These are phyloP conservation scores for Plutomurus gul DNA, from an alignment of 1,140 invertebrate species.

Conservation along the genomic window DNA sequence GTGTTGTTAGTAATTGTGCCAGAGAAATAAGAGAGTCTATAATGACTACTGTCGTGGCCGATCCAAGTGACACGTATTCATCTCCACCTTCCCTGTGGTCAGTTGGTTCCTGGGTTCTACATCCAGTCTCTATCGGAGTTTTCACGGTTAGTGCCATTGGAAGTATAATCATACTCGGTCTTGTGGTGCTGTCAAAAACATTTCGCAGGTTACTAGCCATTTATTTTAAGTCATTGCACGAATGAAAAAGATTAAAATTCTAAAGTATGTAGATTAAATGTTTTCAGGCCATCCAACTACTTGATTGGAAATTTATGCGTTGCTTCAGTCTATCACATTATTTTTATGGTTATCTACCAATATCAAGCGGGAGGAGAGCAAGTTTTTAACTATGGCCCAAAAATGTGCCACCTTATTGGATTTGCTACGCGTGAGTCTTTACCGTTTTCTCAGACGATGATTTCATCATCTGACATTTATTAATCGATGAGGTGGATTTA, in stretches of 20 bases:
- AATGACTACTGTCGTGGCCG: too few relatives aligned
- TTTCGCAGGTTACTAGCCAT: constrained; percentile 33
- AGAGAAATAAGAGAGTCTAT: too few relatives aligned
- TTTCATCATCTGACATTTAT: too few relatives aligned
- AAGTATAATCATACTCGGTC: constrained; percentile 21
- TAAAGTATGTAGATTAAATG: too few relatives aligned
- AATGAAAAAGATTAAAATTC: neutral
- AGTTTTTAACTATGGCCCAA: constrained; percentile 12
- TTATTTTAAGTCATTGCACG: neutral
- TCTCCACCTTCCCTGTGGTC: too few relatives aligned
- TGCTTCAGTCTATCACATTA: constrained; percentile 39
- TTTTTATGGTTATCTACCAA: constrained; percentile 1
- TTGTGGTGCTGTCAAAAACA: constrained; percentile 42
- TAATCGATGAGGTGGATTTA: too few relatives aligned
- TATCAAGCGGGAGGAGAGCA: neutral
- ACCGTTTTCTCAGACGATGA: neutral
- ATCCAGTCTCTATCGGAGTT: constrained; percentile 3
- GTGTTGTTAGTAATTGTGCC: too few relatives aligned
- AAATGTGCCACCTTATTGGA: constrained; percentile 22
- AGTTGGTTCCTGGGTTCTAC: neutral
- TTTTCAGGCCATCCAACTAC: constrained; percentile 43
- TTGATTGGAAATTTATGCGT: constrained; percentile 44
- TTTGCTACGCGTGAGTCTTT: neutral
- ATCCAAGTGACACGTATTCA: too few relatives aligned
- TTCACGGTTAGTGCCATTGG: constrained; percentile 13